phyloP scores from a whole-genome alignment of 2,888 invertebrate species.

The Acleris holmiana region DNA sequence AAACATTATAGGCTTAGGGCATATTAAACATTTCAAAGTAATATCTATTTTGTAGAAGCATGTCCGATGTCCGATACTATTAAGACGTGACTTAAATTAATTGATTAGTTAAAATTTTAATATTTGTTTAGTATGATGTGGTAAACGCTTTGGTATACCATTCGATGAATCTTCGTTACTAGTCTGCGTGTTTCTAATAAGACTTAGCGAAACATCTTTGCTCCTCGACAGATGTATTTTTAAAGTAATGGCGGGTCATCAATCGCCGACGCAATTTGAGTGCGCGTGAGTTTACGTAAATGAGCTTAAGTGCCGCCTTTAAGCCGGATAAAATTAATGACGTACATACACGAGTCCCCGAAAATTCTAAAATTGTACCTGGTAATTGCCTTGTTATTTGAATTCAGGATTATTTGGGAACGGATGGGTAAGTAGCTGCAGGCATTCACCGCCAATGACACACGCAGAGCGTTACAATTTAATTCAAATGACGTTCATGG shows the following conservation, averaged over 20 bases:
- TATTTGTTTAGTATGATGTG: no score
- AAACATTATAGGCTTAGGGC: no score
- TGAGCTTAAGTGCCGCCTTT: slow-evolving; percentile 33
- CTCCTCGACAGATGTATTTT: slow-evolving; percentile 25
- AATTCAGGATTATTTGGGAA: background rate
- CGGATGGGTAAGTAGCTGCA: background rate
- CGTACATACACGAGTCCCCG: slow-evolving; percentile 16
- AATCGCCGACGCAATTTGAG: slow-evolving; percentile 33
- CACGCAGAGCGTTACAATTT: no score
- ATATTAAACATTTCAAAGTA: no score
- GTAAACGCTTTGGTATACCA: no score
- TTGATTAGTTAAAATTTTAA: no score
- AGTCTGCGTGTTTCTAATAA: background rate
- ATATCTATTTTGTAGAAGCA: no score
- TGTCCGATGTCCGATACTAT: no score
- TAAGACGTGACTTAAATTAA: no score
- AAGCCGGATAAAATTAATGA: slow-evolving; percentile 30
- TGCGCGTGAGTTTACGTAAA: slow-evolving; percentile 30
- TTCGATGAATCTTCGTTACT: background rate
- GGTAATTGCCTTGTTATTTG: background rate
- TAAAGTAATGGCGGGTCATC: slow-evolving; percentile 33
- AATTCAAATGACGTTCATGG: no score
- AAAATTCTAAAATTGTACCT: slow-evolving; percentile 15
- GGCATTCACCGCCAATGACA: no score
- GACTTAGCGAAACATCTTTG: slow-evolving; percentile 8